These are phyloP conservation scores for Triops longicaudatus DNA, from an alignment of 1,140 invertebrate genomes.

Conservation along the genomic window DNA sequence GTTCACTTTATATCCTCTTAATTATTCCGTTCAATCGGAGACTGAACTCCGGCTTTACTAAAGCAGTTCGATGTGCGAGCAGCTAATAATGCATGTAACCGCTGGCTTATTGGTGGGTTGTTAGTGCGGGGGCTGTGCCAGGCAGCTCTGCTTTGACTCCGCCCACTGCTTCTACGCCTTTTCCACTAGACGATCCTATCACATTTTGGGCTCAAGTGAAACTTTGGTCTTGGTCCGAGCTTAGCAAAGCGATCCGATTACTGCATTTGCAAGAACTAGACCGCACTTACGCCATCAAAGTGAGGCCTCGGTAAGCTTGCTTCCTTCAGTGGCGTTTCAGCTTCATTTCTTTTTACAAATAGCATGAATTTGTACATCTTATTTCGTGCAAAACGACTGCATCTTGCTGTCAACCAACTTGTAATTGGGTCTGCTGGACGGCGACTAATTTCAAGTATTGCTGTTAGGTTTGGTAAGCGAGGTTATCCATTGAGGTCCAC, in stretches of 20 bases:
- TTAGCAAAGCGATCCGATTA: slow-evolving; percentile 19
- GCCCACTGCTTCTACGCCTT: not conserved
- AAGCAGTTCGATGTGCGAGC: not conserved
- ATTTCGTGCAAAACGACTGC: too few species aligned
- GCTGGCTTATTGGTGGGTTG: not conserved
- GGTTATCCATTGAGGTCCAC: not conserved
- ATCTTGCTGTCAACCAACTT: not conserved
- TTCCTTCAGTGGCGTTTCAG: not conserved
- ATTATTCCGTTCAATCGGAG: too few species aligned
- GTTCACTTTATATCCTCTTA: too few species aligned
- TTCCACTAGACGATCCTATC: not conserved
- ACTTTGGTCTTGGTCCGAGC: slow-evolving; percentile 5
- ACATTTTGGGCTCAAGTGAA: not conserved
- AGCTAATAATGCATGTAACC: not conserved
- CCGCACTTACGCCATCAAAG: slow-evolving; percentile 16
- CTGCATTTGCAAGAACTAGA: slow-evolving; percentile 22
- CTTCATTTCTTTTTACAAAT: not conserved
- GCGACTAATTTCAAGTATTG: not conserved
- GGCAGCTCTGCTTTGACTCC: slow-evolving; percentile 20
- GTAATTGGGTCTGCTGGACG: not conserved
- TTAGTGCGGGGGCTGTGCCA: slow-evolving; percentile 5
- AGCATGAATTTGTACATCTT: not conserved
- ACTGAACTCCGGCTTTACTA: too few species aligned
- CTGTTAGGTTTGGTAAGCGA: not conserved
- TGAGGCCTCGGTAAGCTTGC: slow-evolving; percentile 17